Conservation (phyloP, 2,113 vertebrate species). For the Notiomystis cincta region DNA sequence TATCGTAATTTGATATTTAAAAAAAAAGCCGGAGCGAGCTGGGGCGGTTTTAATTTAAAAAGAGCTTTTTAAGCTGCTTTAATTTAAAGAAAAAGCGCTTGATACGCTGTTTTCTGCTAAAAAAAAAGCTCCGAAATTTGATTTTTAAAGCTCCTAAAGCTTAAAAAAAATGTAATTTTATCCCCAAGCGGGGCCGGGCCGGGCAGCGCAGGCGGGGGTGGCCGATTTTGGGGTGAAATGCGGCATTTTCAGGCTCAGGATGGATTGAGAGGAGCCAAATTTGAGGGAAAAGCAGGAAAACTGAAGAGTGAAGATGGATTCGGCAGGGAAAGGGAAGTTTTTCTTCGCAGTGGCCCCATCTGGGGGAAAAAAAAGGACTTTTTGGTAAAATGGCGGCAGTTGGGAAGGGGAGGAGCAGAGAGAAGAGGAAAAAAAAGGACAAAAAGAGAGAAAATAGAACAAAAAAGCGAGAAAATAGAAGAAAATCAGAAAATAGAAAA, state of each 20-base stretch:
- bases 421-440: neutral
- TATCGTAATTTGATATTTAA: accelerated
- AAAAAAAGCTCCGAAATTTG: neutral
- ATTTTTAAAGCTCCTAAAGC: neutral
- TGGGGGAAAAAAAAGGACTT: neutral
- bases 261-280: neutral
- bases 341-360: neutral
- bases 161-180: neutral
- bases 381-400: neutral
- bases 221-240: constrained; percentile 1
- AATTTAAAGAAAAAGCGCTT: neutral
- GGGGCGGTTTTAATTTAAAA: neutral
- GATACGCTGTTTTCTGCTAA: neutral
- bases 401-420: neutral
- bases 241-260: neutral
- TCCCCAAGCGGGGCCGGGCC: neutral
- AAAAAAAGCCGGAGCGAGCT: neutral
- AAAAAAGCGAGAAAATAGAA: neutral
- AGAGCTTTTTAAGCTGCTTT: neutral
- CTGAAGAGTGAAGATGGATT: neutral
- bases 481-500: neutral
- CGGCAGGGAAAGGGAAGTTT: neutral
- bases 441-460: neutral
- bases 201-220: neutral
- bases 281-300: neutral